Evolutionary conservation across 2,888 invertebrate genomes (phyloP).

Genomic region (Synanthedon myopaeformis): DNA sequence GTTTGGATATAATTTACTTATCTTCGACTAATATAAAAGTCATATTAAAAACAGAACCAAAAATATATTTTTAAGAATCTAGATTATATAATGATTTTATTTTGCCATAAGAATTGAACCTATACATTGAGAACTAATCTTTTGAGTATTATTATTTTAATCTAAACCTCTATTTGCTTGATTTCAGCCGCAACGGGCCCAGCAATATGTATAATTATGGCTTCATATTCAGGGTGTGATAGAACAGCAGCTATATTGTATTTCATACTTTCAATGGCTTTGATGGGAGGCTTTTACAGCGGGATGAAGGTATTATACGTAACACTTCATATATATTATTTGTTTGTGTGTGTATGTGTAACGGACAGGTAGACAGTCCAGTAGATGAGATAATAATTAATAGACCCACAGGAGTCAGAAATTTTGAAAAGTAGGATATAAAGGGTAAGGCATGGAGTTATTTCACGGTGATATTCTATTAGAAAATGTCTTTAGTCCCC

Average conservation of each 20-base stretch:
- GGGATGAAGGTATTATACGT: slow-evolving; percentile 67
- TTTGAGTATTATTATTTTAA: background rate
- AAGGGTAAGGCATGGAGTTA: too few species aligned
- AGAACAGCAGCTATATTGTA: slow-evolving; percentile 62
- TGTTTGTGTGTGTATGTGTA: background rate
- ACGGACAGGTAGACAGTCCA: too few species aligned
- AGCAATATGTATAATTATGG: slow-evolving; percentile 73
- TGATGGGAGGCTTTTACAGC: slow-evolving; percentile 80
- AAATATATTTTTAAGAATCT: too few species aligned
- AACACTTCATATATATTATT: background rate
- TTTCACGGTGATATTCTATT: too few species aligned
- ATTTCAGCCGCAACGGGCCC: slow-evolving; percentile 72
- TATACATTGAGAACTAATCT: background rate
- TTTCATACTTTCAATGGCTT: slow-evolving; percentile 74
- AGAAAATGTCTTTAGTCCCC: too few species aligned
- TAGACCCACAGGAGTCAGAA: too few species aligned
- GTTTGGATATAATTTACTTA: too few species aligned
- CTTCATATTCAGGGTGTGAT: slow-evolving; percentile 74
- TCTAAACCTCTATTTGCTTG: background rate
- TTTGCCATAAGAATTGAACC: background rate
- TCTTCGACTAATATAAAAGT: too few species aligned
- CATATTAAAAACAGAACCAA: too few species aligned
- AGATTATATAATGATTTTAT: too few species aligned
- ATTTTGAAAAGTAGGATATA: too few species aligned
- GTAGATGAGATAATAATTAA: too few species aligned